Conservation (phyloP, 2,888 invertebrate species). For the Heliconius charithonia region DNA sequence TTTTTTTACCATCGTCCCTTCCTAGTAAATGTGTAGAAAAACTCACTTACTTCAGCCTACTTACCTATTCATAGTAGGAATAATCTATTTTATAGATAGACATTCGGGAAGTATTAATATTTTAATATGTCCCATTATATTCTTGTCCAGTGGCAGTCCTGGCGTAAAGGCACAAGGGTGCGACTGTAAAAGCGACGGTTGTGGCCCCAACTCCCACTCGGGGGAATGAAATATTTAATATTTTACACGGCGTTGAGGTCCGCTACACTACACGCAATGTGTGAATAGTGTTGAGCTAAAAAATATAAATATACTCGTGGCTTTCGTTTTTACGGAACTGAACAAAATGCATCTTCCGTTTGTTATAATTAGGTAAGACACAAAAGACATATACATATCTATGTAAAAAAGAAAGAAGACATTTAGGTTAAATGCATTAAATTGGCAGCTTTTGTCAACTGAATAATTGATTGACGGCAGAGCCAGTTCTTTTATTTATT, state of each 20-base stretch:
- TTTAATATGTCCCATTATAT: not conserved
- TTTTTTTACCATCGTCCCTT: not conserved
- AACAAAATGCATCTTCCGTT: not conserved
- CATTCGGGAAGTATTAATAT: not conserved
- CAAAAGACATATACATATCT: not conserved
- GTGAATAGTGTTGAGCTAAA: too few species aligned
- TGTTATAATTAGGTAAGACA: slow-evolving; percentile 1
- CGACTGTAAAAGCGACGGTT: too few species aligned
- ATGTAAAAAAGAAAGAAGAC: not conserved
- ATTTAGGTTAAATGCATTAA: slow-evolving; percentile 20
- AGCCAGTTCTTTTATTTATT: slow-evolving; percentile 38
- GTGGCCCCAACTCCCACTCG: too few species aligned
- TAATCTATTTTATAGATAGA: not conserved
- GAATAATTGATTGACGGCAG: slow-evolving; percentile 18
- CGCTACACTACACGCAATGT: too few species aligned
- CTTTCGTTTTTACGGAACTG: not conserved
- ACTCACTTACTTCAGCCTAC: not conserved
- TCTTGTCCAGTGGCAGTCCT: too few species aligned
- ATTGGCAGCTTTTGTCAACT: slow-evolving; percentile 22
- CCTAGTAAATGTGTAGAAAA: not conserved
- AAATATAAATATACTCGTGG: not conserved
- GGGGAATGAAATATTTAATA: too few species aligned
- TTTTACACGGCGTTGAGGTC: too few species aligned
- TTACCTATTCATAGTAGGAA: not conserved
- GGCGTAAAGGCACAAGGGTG: too few species aligned